These are phyloP conservation scores for Pandemis cinnamomeana DNA, from an alignment of 2,888 invertebrate genomes.

Conservation along the genomic window DNA sequence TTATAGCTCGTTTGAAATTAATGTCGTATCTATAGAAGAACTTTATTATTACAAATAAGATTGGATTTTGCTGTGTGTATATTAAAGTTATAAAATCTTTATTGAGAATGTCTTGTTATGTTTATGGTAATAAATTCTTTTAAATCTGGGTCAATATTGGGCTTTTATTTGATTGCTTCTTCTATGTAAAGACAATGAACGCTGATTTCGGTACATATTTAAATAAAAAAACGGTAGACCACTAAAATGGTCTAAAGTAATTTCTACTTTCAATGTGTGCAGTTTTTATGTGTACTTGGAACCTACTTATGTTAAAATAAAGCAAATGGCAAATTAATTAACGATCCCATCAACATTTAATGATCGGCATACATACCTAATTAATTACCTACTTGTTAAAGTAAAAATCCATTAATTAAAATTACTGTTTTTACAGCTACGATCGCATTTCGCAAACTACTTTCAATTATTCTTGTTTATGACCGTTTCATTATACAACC, in stretches of 20 bases:
- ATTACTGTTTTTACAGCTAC: slow-evolving; percentile 9
- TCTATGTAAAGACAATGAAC: neutral
- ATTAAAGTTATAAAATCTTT: slow-evolving; percentile 10
- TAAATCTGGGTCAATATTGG: neutral
- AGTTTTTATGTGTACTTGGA: neutral
- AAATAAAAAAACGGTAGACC: neutral
- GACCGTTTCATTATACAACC: slow-evolving; percentile 46
- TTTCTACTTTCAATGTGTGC: neutral
- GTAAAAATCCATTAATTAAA: neutral
- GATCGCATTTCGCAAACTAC: slow-evolving; percentile 47
- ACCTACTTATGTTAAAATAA: neutral
- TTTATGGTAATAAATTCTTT: neutral
- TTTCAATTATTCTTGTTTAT: slow-evolving; percentile 43
- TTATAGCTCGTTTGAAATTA: slow-evolving; percentile 31
- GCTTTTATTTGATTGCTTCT: neutral
- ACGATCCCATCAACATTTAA: neutral
- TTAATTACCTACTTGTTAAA: slow-evolving; percentile 4
- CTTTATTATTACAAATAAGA: slow-evolving; percentile 33
- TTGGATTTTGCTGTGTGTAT: slow-evolving; percentile 8
- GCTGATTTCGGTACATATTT: neutral
- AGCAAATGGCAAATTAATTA: slow-evolving; percentile 1
- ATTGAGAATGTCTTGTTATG: neutral
- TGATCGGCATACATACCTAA: neutral
- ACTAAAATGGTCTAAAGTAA: neutral
- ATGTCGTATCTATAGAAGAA: slow-evolving; percentile 24